Base-by-base conservation (phyloP, 2,797 vertebrate species). In the Glossophaga mutica region DNA sequence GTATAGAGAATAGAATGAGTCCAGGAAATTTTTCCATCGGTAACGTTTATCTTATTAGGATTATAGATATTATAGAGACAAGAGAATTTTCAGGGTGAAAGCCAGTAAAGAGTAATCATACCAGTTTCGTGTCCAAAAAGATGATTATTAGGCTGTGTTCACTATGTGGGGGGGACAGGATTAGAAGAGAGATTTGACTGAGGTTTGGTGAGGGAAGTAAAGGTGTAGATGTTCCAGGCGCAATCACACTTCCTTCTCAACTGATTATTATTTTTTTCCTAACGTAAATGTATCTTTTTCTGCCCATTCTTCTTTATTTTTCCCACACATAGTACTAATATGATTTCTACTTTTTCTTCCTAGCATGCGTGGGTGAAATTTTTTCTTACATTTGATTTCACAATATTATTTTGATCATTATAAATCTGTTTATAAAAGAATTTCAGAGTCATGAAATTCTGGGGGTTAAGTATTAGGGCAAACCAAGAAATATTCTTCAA, bases 11-110 rank as follows among this genome's bases (percentile, higher is more conserved):
- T 3, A 93, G 22, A 90, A 50, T 0, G 12, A 44, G 4, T 26
- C 59, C 46, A 34, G 62, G 70, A 22, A 52, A n/a, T 26, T 87
- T 82, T 91, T 70, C 73, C 29, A 50, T 9, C 32, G 22, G 55
- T 92, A 76, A 78, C 22, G 6, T 26, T 93, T 94, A 90, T 85
- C 24, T 95, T 83, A 57, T 83, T 89, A 88, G 44, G n/a, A 76
- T 76, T 76, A 76, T 32, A 76, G 73, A 57, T 71, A 94, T 82
- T 92, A 68, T 26, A 42, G 44, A 83, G 21, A n/a, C 8, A 59
- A 87, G 77, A 79, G 46, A 42, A 94, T 42, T 92, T 94, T 91
- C 62, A 76, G 39, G 39, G n/a, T 74, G 57, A 95, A 77, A 91
- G 14, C 46, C 39, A 42, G 37, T 9, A 55, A 32, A 77, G 52